Evolutionary conservation across 2,888 invertebrate genomes (phyloP).

Genomic region (Orthosia incerta): DNA sequence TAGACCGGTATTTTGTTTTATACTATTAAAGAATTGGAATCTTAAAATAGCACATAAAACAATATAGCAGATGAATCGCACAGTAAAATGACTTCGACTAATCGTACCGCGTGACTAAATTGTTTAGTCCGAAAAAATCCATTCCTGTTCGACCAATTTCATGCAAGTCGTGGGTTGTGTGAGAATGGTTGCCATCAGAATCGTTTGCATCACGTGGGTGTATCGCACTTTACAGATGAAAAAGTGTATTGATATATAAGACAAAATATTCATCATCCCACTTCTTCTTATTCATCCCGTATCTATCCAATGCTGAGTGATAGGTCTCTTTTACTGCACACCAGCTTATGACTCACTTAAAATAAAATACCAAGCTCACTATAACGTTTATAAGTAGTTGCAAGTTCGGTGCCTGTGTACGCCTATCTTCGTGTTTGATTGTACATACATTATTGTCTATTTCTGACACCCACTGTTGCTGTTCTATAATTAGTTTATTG

Average conservation of each 20-base stretch:
- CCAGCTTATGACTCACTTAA: too few relatives aligned
- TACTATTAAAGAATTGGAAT: too few relatives aligned
- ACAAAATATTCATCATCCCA: not conserved
- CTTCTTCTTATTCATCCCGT: not conserved
- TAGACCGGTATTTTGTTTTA: too few relatives aligned
- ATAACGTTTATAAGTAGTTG: not conserved
- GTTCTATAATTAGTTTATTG: slow-evolving; percentile 70
- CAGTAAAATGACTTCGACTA: not conserved
- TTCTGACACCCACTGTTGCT: slow-evolving; percentile 65
- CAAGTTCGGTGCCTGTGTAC: not conserved
- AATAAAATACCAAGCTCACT: too few relatives aligned
- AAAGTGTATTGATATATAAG: not conserved
- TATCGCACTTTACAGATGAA: slow-evolving; percentile 60
- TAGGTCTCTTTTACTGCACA: not conserved
- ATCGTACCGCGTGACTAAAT: slow-evolving; percentile 15
- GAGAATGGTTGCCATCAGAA: slow-evolving; percentile 41
- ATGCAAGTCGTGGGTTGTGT: slow-evolving; percentile 23
- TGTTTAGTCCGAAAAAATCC: slow-evolving; percentile 18
- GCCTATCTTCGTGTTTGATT: not conserved
- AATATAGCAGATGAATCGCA: not conserved
- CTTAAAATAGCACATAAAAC: too few relatives aligned
- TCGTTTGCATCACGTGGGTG: slow-evolving; percentile 45
- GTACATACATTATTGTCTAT: slow-evolving; percentile 71
- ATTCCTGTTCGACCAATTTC: slow-evolving; percentile 5
- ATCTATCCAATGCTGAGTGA: too few relatives aligned